These are phyloP conservation scores for Intellagama lesueurii DNA, from an alignment of 2,797 vertebrate genomes.

Conservation along the genomic window DNA sequence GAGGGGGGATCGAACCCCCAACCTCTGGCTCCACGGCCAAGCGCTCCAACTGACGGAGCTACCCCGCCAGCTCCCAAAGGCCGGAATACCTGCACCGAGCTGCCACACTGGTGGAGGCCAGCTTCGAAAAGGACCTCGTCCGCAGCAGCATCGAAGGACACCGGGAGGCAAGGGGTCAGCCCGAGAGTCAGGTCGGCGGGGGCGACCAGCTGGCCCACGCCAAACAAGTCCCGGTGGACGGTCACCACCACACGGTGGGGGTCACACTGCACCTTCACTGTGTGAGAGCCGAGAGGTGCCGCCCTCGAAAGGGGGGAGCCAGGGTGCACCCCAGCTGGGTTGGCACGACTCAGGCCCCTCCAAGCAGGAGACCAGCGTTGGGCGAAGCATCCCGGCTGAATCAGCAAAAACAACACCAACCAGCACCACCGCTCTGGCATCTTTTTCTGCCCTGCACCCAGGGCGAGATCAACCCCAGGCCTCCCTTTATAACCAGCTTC, in stretches of 20 bases:
- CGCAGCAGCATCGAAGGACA: neutral
- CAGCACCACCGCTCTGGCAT: too few relatives aligned
- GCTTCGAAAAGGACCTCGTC: slow-evolving; percentile 64
- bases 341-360: accelerated
- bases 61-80: neutral
- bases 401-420: neutral
- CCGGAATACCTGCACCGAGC: slow-evolving; percentile 66
- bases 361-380: neutral
- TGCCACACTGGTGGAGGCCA: slow-evolving; percentile 74
- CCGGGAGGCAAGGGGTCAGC: slow-evolving; percentile 39
- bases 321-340: neutral
- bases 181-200: slow-evolving; percentile 68
- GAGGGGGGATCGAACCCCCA: too few relatives aligned
- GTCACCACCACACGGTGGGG: slow-evolving; percentile 73
- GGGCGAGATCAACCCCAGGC: accelerated
- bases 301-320: neutral
- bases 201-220: slow-evolving; percentile 63
- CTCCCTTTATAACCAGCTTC: neutral
- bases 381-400: neutral
- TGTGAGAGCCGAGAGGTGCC: accelerated
- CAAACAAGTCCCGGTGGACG: slow-evolving; percentile 69
- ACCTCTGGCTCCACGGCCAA: too few relatives aligned
- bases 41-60: neutral
- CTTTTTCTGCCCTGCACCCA: too few relatives aligned
- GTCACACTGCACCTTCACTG: slow-evolving; percentile 68